Evolutionary conservation across 2,113 vertebrate genomes (phyloP), one percentile per base, ranked within the genome.

Genomic region (Tamias sibiricus): DNA sequence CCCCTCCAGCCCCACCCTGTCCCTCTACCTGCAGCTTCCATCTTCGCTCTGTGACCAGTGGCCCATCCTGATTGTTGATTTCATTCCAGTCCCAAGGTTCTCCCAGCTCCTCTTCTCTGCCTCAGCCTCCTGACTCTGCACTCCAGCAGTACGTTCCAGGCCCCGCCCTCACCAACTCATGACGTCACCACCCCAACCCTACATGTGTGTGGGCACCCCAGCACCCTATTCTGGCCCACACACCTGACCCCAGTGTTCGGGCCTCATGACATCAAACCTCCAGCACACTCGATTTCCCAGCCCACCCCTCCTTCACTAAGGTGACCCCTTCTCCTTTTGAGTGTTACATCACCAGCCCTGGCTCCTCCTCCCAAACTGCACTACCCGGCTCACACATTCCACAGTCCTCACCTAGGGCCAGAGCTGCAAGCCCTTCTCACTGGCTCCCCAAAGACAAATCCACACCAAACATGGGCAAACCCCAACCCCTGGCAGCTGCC

Each of bases 21-120:
- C 47, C 87, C 93, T 94, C 87, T 87, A 83, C 92, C 87, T 96
- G 92, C 44, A 87, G 20, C 64, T 54, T 84, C 76, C 32, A 12
- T 64, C 77, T 66, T 32, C 10, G 42, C 69, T 84, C 54, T 62
- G 77, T 24, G 57, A 66, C 80, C 71, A 30, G n/a, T 20, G 64
- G 90, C 42, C 64, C 95, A 87, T 94, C 87, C 88, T 69, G 84
- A 44, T 52, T 1, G 19, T 71, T 69, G 80, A 66, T 59, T 71
- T 49, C n/a, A 26, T 40, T 72, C 19, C 62, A 72, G 52, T 76
- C 59, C 72, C 84, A 59, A 35, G 71, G 47, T 44, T 88, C 72
- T 37, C 72, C 88, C 0, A 68, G 81, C n/a, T 84, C 42, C 17
- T 89, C 77, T 54, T 79, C 68, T 79, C 59, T 26, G 7, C 49